Evolutionary conservation across 2,797 vertebrate genomes (phyloP), one percentile per base, ranked within the genome.

Genomic region (Sebastes minor): DNA sequence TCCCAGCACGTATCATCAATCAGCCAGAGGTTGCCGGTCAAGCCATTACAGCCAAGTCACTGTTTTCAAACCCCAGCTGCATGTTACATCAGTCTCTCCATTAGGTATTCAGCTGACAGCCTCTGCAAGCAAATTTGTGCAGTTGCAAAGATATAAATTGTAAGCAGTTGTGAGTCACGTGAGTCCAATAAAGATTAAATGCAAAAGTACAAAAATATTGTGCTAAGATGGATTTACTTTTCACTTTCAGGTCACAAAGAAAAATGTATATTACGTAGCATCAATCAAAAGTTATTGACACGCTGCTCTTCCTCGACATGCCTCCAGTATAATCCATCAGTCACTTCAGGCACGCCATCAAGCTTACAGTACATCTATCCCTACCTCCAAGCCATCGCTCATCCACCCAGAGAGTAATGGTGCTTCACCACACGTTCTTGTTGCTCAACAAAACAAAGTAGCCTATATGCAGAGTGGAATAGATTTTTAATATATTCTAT

Each of bases 281-380:
- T 83, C 49, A 30, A 25, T 82, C 76, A 75, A 52, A 72, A 68
- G n/a, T 46, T 80, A 63, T 73, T 63, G 82, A 77, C 56, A 32
- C 23, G 14, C 20, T n/a, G 25, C 42, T 76, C 61, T 78, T 61
- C 22, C 8, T 65, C 33, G 46, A 28, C 25, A 65, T 35, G n/a
- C 30, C 16, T 22, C 2, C 1, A 42, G 30, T 56, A 12, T 53
- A 46, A 80, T 78, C 30, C 27, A 80, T 74, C 35, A 38, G 38
- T 72, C 73, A 46, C 71, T 61, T 52, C 22, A 64, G 68, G n/a
- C 57, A 59, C 6, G 11, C 22, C 68, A 28, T 68, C 35, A 55
- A 3, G 25, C 20, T 49, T 55, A 23, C 20, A n/a, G 23, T 35
- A 16, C 35, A 78, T 32, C 18, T 28, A 57, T 32, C 75, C 20